phyloP scores from a whole-genome alignment of 2,797 vertebrate genomes.

The Sebastes oblongus region DNA sequence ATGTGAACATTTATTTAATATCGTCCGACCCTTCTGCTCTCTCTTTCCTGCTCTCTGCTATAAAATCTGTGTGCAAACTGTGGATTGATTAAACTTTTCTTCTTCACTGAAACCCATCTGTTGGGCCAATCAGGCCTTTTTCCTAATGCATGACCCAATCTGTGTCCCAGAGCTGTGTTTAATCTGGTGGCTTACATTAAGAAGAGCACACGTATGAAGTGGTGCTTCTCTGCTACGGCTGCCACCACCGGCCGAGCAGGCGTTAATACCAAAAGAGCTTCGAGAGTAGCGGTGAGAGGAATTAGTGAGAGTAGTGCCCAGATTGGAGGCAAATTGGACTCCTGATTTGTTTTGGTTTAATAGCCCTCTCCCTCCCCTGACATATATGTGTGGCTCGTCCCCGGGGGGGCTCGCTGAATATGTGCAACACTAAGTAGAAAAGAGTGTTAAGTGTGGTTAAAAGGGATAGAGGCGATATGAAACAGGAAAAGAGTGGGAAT shows the following conservation, averaged over 20 bases:
- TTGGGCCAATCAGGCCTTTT: slow-evolving; percentile 46
- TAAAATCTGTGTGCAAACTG: slow-evolving; percentile 30
- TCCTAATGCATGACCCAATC: slow-evolving; percentile 46
- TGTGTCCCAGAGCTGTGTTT: slow-evolving; percentile 57
- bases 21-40: slow-evolving; percentile 18
- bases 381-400: slow-evolving; percentile 28
- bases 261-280: slow-evolving; percentile 31
- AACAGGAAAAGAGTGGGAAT: slow-evolving; percentile 41
- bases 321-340: slow-evolving; percentile 49
- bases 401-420: slow-evolving; percentile 28
- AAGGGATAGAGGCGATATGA: slow-evolving; percentile 46
- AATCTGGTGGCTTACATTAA: slow-evolving; percentile 60
- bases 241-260: slow-evolving; percentile 11
- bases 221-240: slow-evolving; percentile 14
- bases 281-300: slow-evolving; percentile 52
- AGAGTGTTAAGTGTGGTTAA: slow-evolving; percentile 72
- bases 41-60: slow-evolving; percentile 1
- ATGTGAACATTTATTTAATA: slow-evolving; percentile 64
- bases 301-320: slow-evolving; percentile 47
- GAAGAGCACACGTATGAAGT: slow-evolving; percentile 32
- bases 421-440: slow-evolving; percentile 66
- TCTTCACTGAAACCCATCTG: slow-evolving; percentile 53
- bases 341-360: slow-evolving; percentile 56
- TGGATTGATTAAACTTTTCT: slow-evolving; percentile 63
- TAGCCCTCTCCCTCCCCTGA: slow-evolving; percentile 14